These are phyloP conservation scores for Chromobotia macracanthus DNA, from an alignment of 2,797 vertebrate genomes.

Conservation along the genomic window DNA sequence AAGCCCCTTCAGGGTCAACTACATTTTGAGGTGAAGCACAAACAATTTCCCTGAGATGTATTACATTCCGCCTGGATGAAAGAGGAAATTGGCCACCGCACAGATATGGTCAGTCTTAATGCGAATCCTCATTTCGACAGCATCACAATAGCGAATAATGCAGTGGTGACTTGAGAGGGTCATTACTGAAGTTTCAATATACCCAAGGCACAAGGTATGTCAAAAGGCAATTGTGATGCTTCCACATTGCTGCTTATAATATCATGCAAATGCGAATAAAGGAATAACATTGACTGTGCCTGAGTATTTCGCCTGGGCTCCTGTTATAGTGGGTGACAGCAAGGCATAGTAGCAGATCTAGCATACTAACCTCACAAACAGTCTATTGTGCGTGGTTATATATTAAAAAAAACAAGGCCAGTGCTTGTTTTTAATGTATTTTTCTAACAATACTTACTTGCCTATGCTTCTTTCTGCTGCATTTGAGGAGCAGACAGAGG, in stretches of 20 bases:
- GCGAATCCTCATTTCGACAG: conserved; percentile 72
- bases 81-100: conserved; percentile 69
- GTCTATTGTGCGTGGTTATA: not conserved
- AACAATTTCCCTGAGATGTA: conserved; percentile 78
- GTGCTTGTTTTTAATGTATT: not conserved
- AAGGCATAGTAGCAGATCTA: not conserved
- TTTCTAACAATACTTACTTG: not conserved
- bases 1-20: conserved; percentile 62
- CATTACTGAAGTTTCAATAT: conserved; percentile 20
- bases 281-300: conserved; percentile 3
- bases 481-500: no score
- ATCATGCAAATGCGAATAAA: conserved; percentile 22
- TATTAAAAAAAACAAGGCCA: not conserved
- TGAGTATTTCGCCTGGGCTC: conserved; percentile 1
- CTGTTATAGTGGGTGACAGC: not conserved
- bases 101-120: conserved; percentile 69
- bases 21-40: conserved; percentile 69
- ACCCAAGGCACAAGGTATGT: conserved; percentile 26
- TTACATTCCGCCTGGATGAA: conserved; percentile 69
- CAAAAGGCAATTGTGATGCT: conserved; percentile 18
- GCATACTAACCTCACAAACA: conserved; percentile 1
- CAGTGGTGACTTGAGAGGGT: conserved; percentile 18
- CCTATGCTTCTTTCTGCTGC: not conserved
- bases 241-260: not conserved
- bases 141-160: conserved; percentile 32